Evolutionary conservation across 1,140 invertebrate species (phyloP).

Genomic region (Musca domestica): DNA sequence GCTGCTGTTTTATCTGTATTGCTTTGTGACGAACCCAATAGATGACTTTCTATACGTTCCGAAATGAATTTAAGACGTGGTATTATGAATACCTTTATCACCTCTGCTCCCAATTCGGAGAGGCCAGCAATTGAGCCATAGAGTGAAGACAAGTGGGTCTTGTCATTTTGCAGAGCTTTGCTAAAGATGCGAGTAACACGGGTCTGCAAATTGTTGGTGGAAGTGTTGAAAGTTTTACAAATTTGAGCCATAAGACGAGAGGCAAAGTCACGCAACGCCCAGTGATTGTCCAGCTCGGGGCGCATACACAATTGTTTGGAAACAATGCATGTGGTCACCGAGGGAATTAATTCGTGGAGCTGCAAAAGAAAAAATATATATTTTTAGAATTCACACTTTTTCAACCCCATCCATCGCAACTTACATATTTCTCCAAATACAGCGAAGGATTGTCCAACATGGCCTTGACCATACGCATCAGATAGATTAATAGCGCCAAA

Average conservation of each 20-base stretch:
- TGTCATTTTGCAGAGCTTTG: slow-evolving; percentile 75
- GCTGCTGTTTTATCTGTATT: slow-evolving; percentile 89
- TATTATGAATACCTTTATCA: slow-evolving; percentile 90
- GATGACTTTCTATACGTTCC: slow-evolving; percentile 76
- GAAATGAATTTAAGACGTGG: slow-evolving; percentile 82
- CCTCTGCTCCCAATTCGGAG: slow-evolving; percentile 89
- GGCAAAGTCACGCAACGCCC: slow-evolving; percentile 96
- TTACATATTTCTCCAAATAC: slow-evolving; percentile 97
- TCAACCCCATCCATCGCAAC: too few species aligned
- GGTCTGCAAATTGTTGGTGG: slow-evolving; percentile 94
- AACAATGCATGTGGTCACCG: slow-evolving; percentile 95
- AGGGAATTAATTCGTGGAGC: slow-evolving; percentile 96
- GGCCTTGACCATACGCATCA: slow-evolving; percentile 99
- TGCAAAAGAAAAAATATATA: slow-evolving; percentile 54
- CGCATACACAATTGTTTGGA: slow-evolving; percentile 92
- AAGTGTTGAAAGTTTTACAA: slow-evolving; percentile 95
- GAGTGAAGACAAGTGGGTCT: slow-evolving; percentile 83
- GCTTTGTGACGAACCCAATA: slow-evolving; percentile 63
- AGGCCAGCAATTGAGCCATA: slow-evolving; percentile 92
- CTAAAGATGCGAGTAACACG: slow-evolving; percentile 81
- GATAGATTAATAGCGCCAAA: slow-evolving; percentile 93
- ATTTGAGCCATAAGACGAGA: slow-evolving; percentile 92
- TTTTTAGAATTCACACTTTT: too few species aligned
- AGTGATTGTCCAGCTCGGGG: slow-evolving; percentile 97
- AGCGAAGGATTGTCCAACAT: slow-evolving; percentile 92